A percentile compares a stretch with the other conserved stretches of the same genome.
Conservation (phyloP, 1,140 invertebrate species). For the fruit fly (Drosophila melanogaster) region DNA sequence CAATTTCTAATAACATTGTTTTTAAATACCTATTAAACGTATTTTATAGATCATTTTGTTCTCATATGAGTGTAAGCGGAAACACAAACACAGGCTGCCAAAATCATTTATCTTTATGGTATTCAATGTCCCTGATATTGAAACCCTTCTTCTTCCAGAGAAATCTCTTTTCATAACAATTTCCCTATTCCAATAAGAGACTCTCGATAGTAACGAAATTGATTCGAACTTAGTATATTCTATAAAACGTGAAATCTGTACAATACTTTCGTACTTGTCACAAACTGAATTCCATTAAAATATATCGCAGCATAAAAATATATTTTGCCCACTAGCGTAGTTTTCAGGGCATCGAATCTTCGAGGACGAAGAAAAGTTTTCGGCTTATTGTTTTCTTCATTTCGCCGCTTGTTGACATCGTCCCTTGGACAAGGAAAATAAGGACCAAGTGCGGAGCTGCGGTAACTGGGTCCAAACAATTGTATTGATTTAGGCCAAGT, state of each 20-base stretch:
- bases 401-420: slow-evolving; percentile 53
- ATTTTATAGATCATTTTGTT: background rate
- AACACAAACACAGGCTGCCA: background rate
- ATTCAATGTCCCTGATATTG: background rate
- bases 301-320: no score
- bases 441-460: slow-evolving; percentile 36
- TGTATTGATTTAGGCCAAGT: slow-evolving; percentile 65
- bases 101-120: slow-evolving; percentile 6
- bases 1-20: no score
- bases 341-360: slow-evolving; percentile 8
- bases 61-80: background rate
- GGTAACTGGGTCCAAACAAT: slow-evolving; percentile 42
- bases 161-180: background rate
- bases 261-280: no score
- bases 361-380: slow-evolving; percentile 2
- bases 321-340: no score
- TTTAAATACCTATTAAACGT: no score
- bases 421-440: slow-evolving; percentile 46
- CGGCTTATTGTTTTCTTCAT: slow-evolving; percentile 61
- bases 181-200: slow-evolving; percentile 2
- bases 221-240: no score
- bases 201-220: background rate
- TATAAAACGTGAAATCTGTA: no score
- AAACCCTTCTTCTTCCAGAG: background rate
- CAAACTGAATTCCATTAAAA: no score